Evolutionary conservation across 2,888 invertebrate species (phyloP), one percentile per base, ranked within the genome.

Genomic region (Polietes domitor): DNA sequence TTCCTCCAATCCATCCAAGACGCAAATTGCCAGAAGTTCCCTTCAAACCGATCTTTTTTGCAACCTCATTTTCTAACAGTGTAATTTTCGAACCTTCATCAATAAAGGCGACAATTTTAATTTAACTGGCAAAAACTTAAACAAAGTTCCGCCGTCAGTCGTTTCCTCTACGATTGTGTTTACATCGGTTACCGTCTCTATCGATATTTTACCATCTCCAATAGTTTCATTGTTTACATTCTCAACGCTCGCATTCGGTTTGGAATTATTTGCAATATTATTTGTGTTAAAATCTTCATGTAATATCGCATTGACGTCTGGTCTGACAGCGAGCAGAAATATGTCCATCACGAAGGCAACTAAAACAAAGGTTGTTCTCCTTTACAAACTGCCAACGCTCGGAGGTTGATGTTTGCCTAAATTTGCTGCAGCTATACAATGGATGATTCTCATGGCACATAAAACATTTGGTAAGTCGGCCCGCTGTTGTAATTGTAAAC

Each of bases 11-110:
- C 4, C 32, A 32, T 4, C 32, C 5, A 6, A 80, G 24, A 17
- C 53, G 73, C 17, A 80, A 65, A 15, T 72, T 73, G 17, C 50
- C 70, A 32, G 47, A 2, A 32, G 21, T 58, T 12, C 81, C 85
- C 43, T 80, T 77, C 21, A 85, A 65, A 5, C 81, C 79, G 41
- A 83, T 72, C 26, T 58, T 17, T 2, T 17, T 73, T 9, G 80
- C 79, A 17, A 75, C 68, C 6, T 61, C 37, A 26, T 78, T 61
- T 55, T 83, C 78, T 26, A 81, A 43, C 15, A 81, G 74, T 47
- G 80, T n/a, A n/a, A n/a, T n/a, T n/a, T n/a, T n/a, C 15, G 76
- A 80, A 37, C 80, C 80, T 78, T 80, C 83, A 55, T 85, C 83
- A 26, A 85, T 77, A 77, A 81, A 85, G 24, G 85, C 85, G 3